Base-by-base conservation (phyloP, 2,888 invertebrate species). In the Leucophenga montana region DNA sequence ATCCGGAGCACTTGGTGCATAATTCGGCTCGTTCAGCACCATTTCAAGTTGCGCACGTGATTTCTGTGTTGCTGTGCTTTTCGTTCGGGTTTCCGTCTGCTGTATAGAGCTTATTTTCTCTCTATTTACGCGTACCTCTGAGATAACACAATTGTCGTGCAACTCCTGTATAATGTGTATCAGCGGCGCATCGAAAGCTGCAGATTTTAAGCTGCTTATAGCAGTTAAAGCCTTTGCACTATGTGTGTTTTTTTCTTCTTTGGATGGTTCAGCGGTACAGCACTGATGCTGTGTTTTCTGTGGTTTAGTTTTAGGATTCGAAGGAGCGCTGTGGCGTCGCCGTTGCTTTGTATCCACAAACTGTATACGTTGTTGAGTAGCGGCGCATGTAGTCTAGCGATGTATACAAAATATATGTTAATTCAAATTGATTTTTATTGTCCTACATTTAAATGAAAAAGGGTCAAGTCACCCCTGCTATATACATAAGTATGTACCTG, bases 81-180 rank as follows among this genome's bases (percentile, higher is more conserved):
- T 5, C 22, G 22, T 9, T 56, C 39, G 71, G 22, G 53, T 54
- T 14, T 59, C 70, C 44, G 67, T 70, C 1, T 53, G n/a, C 11
- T 69, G 48, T 9, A 61, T 16, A 39, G 59, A 8, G 2, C 77
- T 70, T 8, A 86, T 66, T 69, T 85, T 87, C 5, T 85, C 72
- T 22, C 79, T 79, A 66, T 89, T 88, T 1, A 89, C 84, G 44
- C 85, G 85, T 31, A 89, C 87, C 71, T 88, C 86, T 13, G 89
- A 89, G 22, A 88, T 81, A 16, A 89, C 87, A 67, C 86, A 85
- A 64, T 88, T 87, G 33, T 85, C 78, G 46, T 82, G 87, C 71
- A 89, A 77, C 73, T 89, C 89, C 73, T 89, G 89, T 44, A 88
- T 85, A 9, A 89, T 89, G 68, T 87, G 88, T 70, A 89, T 87